A percentile compares a stretch with the other conserved stretches of the same genome.
phyloP scores from a whole-genome alignment of 1,140 invertebrate genomes.

The Anoplolepis gracilipes region DNA sequence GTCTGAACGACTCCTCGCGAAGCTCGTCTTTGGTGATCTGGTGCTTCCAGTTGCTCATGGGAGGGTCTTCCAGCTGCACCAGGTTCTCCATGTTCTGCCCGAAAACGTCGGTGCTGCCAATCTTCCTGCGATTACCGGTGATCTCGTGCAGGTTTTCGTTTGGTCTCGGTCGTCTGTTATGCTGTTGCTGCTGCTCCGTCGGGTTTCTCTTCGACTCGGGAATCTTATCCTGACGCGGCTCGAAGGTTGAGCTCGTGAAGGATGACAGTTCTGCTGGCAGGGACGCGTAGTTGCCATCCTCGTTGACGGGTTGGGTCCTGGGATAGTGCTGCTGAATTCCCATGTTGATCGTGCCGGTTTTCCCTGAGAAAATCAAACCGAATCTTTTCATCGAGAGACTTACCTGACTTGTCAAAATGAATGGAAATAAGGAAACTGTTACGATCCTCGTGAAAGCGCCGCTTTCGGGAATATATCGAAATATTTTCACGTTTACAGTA shows the following conservation, averaged over 20 bases:
- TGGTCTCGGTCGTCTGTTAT: slow-evolving; percentile 54
- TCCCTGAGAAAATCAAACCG: slow-evolving; percentile 63
- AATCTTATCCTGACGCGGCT: slow-evolving; percentile 68
- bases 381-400: background rate
- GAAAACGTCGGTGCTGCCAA: slow-evolving; percentile 80
- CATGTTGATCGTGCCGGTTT: slow-evolving; percentile 80
- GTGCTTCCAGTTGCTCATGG: slow-evolving; percentile 74
- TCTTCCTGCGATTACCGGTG: slow-evolving; percentile 71
- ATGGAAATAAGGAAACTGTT: background rate
- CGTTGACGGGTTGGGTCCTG: slow-evolving; percentile 73
- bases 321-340: slow-evolving; percentile 80
- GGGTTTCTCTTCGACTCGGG: slow-evolving; percentile 32
- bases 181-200: slow-evolving; percentile 1
- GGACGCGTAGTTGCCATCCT: slow-evolving; percentile 78
- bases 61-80: slow-evolving; percentile 79
- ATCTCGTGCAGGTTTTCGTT: slow-evolving; percentile 59
- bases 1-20: slow-evolving; percentile 76
- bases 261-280: slow-evolving; percentile 79
- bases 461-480: slow-evolving; percentile 24
- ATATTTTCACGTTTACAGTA: slow-evolving; percentile 37
- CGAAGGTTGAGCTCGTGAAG: slow-evolving; percentile 79
- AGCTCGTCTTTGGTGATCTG: slow-evolving; percentile 80
- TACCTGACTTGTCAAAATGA: background rate
- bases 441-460: slow-evolving; percentile 6
- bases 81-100: slow-evolving; percentile 82